Conservation (phyloP, 1,140 invertebrate species). For the Ptiloglossa arizonensis region DNA sequence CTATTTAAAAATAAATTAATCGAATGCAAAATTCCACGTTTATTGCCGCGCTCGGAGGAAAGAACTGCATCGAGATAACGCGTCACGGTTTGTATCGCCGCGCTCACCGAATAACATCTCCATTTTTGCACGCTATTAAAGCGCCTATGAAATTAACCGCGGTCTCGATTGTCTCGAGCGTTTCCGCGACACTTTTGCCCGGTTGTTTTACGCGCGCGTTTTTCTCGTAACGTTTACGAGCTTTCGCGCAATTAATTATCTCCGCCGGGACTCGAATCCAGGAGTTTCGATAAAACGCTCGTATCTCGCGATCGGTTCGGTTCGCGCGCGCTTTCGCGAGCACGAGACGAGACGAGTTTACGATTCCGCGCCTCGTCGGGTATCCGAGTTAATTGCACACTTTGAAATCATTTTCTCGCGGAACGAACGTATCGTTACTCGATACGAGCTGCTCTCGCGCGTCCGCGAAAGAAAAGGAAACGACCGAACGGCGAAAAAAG, state of each 20-base stretch:
- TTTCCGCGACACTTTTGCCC: neutral
- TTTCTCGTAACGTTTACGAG: neutral
- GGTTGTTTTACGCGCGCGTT: too few relatives aligned
- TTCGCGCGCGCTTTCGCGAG: too few relatives aligned
- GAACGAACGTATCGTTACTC: conserved; percentile 37
- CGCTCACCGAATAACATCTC: conserved; percentile 3
- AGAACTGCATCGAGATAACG: conserved; percentile 30
- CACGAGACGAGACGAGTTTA: neutral
- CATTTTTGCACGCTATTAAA: conserved; percentile 36
- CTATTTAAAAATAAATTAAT: conserved; percentile 53
- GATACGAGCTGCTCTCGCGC: neutral
- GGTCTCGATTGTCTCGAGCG: neutral
- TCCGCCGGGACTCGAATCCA: too few relatives aligned
- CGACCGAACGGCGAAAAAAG: neutral
- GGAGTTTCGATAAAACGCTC: too few relatives aligned
- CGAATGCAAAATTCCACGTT: conserved; percentile 36
- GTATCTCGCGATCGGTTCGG: neutral
- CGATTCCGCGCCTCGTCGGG: neutral
- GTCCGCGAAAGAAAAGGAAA: neutral
- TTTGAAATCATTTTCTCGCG: conserved; percentile 22
- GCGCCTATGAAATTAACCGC: conserved; percentile 3
- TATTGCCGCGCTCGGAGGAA: conserved; percentile 19
- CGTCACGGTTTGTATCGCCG: conserved; percentile 11
- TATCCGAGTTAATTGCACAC: conserved; percentile 4
- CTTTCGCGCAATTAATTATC: too few relatives aligned